Percentiles rank a stretch among this genome's conserved stretches.
Evolutionary conservation across 2,888 invertebrate genomes (phyloP).

Genomic region (Thymelicus lineola): DNA sequence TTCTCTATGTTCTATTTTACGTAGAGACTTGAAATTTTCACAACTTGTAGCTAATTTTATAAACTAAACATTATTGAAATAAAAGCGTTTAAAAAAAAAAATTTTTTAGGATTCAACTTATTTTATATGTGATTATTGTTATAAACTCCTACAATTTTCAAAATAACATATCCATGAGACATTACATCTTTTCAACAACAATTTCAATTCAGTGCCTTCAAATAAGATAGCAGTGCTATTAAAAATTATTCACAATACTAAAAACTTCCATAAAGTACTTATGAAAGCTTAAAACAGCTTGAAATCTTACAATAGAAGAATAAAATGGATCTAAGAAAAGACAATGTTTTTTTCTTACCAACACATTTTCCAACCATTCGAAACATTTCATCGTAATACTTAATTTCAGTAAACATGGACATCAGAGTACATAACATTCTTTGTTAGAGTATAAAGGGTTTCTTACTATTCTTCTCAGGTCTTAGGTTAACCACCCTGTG

Average conservation of each 20-base stretch:
- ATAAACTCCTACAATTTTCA: too few species aligned
- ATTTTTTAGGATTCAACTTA: too few species aligned
- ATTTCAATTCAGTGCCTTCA: background rate
- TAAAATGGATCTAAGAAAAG: background rate
- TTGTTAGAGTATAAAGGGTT: constrained; percentile 23
- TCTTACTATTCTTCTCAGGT: constrained; percentile 16
- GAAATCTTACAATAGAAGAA: background rate
- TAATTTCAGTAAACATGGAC: constrained; percentile 21
- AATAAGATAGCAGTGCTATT: background rate
- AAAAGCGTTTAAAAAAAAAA: too few species aligned
- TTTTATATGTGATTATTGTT: too few species aligned
- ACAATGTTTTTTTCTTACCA: background rate
- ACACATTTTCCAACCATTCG: constrained; percentile 9
- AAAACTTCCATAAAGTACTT: background rate
- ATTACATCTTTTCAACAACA: too few species aligned
- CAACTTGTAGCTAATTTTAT: too few species aligned
- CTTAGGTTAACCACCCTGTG: constrained; percentile 16
- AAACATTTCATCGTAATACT: constrained; percentile 23
- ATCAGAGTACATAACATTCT: constrained; percentile 21
- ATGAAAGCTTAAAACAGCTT: constrained; percentile 2
- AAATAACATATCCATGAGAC: too few species aligned
- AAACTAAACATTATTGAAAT: too few species aligned
- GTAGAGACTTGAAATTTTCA: too few species aligned
- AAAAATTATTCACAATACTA: too few species aligned
- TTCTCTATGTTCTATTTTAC: too few species aligned